Base-by-base conservation (phyloP, 2,113 vertebrate species). In the Rana temporaria region DNA sequence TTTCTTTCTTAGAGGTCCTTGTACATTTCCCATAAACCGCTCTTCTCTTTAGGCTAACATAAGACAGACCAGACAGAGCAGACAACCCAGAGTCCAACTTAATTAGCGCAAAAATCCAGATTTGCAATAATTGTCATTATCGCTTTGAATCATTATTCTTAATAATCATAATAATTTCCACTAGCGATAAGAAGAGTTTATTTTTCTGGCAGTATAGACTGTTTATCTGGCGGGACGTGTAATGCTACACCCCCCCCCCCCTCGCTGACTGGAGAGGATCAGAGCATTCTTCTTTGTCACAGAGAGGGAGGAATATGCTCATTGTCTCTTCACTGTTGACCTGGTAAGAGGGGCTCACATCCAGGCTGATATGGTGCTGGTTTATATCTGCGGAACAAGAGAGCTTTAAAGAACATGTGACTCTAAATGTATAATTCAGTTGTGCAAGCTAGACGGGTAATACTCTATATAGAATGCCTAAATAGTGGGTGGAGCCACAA, bases 91-190 rank as follows among this genome's bases (percentile, higher is more conserved):
- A 76, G 72, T 83, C 71, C 81, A 66, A 82, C 42, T 60, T 75
- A 76, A 83, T 83, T 83, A 83, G 64, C 15, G 6, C 63, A 76
- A 66, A 53, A 48, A 73, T 82, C n/a, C 69, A 74, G 34, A 83
- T 76, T 42, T 68, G 71, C 38, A 83, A 83, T 83, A 83, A 75
- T 68, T 67, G 81, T 75, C 81, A 59, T 57, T 57, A 83, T 83
- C 71, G 57, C 53, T 67, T 14, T 17, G 53, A 68, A 67, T 76
- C 63, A 83, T 83, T 83, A 57, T 76, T 83, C 81, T 76, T 76
- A 83, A 83, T 76, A 76, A 68, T 75, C 56, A 60, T 66, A 83
- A 83, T 83, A 59, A 83, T 83, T 83, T 83, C 71, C 71, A 67
- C 6, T 18, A 18, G 30, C 48, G 72, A 83, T 83, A 83, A 76